phyloP scores from a whole-genome alignment of 2,113 vertebrate species.

The Tupaia chinensis region DNA sequence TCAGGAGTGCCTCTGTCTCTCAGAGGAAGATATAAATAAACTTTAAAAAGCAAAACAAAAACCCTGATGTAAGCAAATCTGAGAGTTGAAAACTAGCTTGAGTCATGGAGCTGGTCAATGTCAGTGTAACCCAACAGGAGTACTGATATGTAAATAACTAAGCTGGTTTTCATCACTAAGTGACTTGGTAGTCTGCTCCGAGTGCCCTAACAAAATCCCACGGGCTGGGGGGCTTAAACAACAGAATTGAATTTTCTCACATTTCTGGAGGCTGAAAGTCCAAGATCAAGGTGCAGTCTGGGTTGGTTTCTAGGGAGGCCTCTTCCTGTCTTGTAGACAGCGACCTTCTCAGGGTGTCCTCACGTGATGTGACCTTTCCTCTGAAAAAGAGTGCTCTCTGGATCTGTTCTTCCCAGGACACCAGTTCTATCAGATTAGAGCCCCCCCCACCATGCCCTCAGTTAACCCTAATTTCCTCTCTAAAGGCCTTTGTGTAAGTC shows the following conservation, averaged over 20 bases:
- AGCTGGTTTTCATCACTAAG: background rate
- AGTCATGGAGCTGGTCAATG: background rate
- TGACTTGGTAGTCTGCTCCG: background rate
- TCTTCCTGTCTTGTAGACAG: background rate
- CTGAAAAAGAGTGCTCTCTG: background rate
- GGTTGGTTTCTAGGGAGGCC: background rate
- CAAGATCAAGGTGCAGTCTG: too few relatives aligned
- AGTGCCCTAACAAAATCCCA: background rate
- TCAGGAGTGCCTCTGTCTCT: too few relatives aligned
- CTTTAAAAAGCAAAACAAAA: too few relatives aligned
- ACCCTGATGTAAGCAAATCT: too few relatives aligned
- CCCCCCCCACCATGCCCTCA: background rate
- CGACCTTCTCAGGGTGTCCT: background rate
- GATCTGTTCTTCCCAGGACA: background rate
- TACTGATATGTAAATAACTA: background rate
- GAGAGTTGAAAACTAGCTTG: too few relatives aligned
- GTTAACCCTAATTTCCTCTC: background rate
- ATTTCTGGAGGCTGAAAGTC: background rate
- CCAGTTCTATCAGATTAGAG: background rate
- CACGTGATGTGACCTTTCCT: accelerated
- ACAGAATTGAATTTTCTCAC: background rate
- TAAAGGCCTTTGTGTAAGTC: background rate
- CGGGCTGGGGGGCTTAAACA: background rate
- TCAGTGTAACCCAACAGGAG: accelerated
- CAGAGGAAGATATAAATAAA: too few relatives aligned